phyloP scores from a whole-genome alignment of 92 coral and sea anemone genomes.

The Metridium senile region DNA sequence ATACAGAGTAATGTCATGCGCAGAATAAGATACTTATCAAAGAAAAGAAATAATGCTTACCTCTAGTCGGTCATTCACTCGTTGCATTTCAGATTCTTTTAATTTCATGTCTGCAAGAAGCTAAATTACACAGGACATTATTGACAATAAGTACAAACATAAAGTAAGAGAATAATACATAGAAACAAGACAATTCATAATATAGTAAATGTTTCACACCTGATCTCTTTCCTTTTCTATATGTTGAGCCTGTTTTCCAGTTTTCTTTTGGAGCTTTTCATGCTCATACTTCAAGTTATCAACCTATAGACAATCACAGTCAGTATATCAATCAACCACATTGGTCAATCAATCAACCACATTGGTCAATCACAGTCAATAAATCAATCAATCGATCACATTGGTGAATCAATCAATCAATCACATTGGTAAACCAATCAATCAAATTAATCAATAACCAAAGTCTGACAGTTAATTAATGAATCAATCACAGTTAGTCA shows the following conservation, averaged over 20 bases:
- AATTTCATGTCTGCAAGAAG: constrained; percentile 71
- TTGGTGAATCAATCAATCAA: not conserved
- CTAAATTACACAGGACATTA: constrained; percentile 30
- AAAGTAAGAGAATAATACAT: not conserved
- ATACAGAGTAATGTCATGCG: too few species aligned
- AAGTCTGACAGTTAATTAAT: not conserved
- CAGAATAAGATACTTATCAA: too few species aligned
- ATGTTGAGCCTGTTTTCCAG: constrained; percentile 68
- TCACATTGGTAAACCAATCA: not conserved
- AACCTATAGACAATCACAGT: constrained; percentile 52
- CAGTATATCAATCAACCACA: not conserved
- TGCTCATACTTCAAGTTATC: constrained; percentile 87
- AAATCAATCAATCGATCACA: not conserved
- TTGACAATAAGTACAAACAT: not conserved
- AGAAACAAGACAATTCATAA: not conserved
- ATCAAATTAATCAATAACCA: not conserved
- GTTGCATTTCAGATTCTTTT: constrained; percentile 71
- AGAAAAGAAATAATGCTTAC: constrained; percentile 30
- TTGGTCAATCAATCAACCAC: not conserved
- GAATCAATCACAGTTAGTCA: too few species aligned
- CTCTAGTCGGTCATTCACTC: constrained; percentile 76
- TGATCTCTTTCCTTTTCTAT: constrained; percentile 92
- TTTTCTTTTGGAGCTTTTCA: constrained; percentile 90
- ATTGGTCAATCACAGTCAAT: not conserved
- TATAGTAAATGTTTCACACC: too few species aligned